Evolutionary conservation across 2,797 vertebrate genomes (phyloP).

Genomic region (Babyrousa celebensis): DNA sequence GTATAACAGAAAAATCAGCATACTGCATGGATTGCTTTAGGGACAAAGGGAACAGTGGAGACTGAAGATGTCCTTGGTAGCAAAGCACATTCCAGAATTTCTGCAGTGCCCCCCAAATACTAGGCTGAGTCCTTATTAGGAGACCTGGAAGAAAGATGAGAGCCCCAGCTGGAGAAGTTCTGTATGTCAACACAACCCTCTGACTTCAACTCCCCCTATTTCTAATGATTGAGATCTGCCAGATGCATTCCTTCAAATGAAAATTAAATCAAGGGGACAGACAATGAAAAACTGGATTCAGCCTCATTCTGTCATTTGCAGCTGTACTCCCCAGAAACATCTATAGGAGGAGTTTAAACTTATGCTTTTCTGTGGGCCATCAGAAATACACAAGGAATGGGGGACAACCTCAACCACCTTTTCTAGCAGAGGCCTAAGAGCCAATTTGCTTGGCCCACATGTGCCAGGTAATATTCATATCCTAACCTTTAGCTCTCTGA

Average conservation of each 20-base stretch:
- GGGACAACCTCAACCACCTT: constrained; percentile 36
- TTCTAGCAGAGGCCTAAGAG: background rate
- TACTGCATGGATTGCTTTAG: background rate
- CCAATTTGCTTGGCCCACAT: background rate
- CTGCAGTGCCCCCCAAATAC: background rate
- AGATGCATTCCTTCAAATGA: constrained; percentile 61
- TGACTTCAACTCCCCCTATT: background rate
- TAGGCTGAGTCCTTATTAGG: background rate
- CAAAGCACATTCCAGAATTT: background rate
- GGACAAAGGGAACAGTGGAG: constrained; percentile 30
- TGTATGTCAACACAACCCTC: background rate
- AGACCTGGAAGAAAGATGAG: background rate
- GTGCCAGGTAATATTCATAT: constrained; percentile 58
- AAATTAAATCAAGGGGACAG: constrained; percentile 71
- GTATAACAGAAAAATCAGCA: constrained; percentile 67
- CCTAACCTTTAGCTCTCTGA: constrained; percentile 59
- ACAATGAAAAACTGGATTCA: constrained; percentile 63
- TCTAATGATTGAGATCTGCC: constrained; percentile 40
- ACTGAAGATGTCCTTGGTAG: background rate
- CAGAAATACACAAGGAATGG: constrained; percentile 68
- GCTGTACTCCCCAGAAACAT: constrained; percentile 35
- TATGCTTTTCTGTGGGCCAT: constrained; percentile 18
- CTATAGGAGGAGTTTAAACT: background rate
- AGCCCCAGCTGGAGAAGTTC: background rate
- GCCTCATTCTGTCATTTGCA: constrained; percentile 35